phyloP scores from a whole-genome alignment of 2,888 invertebrate genomes.

The Byasa hedistus region DNA sequence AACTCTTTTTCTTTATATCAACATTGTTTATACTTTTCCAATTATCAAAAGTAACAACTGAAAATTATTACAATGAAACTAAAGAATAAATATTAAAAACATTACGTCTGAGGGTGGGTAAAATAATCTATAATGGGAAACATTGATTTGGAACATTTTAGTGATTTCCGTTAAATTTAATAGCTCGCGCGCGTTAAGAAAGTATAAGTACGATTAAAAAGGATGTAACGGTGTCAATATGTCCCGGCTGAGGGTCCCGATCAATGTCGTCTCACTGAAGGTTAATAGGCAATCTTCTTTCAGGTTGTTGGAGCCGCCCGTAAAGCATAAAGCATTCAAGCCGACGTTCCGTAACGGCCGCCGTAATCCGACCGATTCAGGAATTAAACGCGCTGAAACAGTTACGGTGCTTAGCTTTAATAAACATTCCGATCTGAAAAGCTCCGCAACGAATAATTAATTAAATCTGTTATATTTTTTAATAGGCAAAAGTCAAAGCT shows the following conservation, averaged over 20 bases:
- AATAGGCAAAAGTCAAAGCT: neutral
- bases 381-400: slow-evolving; percentile 15
- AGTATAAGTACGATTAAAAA: no score
- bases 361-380: slow-evolving; percentile 14
- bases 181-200: no score
- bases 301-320: slow-evolving; percentile 13
- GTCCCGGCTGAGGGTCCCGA: neutral
- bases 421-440: slow-evolving; percentile 6
- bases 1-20: no score
- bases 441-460: neutral
- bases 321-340: slow-evolving; percentile 24
- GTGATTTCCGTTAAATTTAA: no score
- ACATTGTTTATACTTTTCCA: no score
- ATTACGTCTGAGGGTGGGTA: no score
- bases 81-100: no score
- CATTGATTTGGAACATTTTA: no score
- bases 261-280: slow-evolving; percentile 15
- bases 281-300: slow-evolving; percentile 18
- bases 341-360: slow-evolving; percentile 1
- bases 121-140: no score
- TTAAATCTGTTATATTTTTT: neutral
- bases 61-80: no score
- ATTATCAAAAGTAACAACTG: no score
- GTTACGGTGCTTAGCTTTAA: slow-evolving; percentile 17
- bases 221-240: no score